A percentile compares a stretch with the other conserved stretches of the same genome.
These are phyloP conservation scores for Troilus luridus DNA, from an alignment of 2,888 invertebrate genomes.

Conservation along the genomic window DNA sequence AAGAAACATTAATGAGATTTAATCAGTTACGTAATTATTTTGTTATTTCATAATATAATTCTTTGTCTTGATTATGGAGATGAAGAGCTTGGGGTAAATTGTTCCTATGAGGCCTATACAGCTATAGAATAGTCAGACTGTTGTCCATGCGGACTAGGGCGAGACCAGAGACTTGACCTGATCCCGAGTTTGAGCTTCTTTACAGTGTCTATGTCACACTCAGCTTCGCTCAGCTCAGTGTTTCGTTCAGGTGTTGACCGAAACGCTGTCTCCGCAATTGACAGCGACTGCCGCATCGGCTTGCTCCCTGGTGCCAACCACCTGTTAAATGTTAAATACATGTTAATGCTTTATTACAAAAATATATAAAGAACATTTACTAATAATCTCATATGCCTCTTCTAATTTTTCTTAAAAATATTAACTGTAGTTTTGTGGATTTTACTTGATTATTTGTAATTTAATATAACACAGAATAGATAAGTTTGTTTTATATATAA, in stretches of 20 bases:
- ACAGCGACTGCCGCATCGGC: constrained; percentile 76
- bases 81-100: constrained; percentile 58
- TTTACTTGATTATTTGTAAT: background rate
- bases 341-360: background rate
- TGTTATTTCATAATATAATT: constrained; percentile 47
- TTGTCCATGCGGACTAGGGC: constrained; percentile 71
- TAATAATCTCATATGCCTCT: background rate
- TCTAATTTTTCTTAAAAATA: background rate
- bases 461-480: background rate
- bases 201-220: constrained; percentile 81
- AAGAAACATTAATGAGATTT: constrained; percentile 40
- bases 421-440: background rate
- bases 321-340: constrained; percentile 57
- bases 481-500: background rate
- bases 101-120: constrained; percentile 72
- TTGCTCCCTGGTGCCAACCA: constrained; percentile 67
- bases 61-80: constrained; percentile 59
- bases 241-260: constrained; percentile 66
- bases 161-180: constrained; percentile 80
- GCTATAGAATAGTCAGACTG: constrained; percentile 83
- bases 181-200: constrained; percentile 81
- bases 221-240: constrained; percentile 78
- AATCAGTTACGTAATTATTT: constrained; percentile 29
- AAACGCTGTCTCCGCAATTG: constrained; percentile 70
- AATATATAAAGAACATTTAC: background rate